A percentile compares a stretch with the other conserved stretches of the same genome.
Evolutionary conservation across 2,888 invertebrate genomes (phyloP).

Genomic region (Drosophila fungiperda): DNA sequence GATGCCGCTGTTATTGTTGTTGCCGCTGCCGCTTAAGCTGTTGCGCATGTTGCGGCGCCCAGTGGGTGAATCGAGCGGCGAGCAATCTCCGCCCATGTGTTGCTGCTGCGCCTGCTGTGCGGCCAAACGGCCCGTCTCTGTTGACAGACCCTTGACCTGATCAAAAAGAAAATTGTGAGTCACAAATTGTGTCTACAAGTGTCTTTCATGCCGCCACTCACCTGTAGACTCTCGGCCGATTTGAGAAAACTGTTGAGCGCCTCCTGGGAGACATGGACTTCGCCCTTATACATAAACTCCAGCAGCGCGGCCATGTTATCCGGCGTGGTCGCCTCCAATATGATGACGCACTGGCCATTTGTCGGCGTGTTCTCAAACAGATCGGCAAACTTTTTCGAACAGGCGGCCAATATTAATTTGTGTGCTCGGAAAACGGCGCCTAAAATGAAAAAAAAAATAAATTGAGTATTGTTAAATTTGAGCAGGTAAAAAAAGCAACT

Average conservation of each 20-base stretch:
- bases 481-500: not conserved
- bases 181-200: not conserved
- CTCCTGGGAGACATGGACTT: constrained; percentile 96
- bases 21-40: constrained; percentile 81
- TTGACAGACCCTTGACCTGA: constrained; percentile 91
- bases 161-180: not conserved
- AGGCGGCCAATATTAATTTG: constrained; percentile 95
- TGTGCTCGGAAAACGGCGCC: constrained; percentile 96
- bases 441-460: constrained; percentile 84
- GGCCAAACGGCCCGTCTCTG: constrained; percentile 88
- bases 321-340: constrained; percentile 95
- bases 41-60: constrained; percentile 84
- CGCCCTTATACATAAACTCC: constrained; percentile 97
- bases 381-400: constrained; percentile 97
- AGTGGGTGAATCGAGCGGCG: constrained; percentile 85
- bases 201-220: constrained; percentile 75
- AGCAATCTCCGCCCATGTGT: constrained; percentile 79
- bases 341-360: constrained; percentile 90
- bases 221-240: constrained; percentile 95
- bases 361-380: constrained; percentile 93
- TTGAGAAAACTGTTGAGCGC: constrained; percentile 95
- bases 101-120: constrained; percentile 85
- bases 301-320: constrained; percentile 95
- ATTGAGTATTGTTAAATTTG: not conserved
- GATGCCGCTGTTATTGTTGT: constrained; percentile 14